phyloP scores from a whole-genome alignment of 2,113 vertebrate genomes.

The Strigops habroptila region DNA sequence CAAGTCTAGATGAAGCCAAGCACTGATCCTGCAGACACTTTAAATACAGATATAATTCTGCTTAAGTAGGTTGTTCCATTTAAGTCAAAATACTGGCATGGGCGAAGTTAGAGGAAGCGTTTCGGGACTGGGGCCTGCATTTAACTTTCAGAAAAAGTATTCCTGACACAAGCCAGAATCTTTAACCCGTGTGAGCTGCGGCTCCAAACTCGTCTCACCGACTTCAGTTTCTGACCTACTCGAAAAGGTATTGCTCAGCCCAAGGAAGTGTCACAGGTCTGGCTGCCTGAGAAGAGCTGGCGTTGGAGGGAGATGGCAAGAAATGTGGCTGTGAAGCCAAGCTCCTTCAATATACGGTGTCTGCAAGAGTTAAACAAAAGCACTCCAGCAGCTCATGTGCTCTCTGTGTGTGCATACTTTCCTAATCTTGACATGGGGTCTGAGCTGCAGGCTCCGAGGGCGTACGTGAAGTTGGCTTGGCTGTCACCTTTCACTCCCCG shows the following conservation, averaged over 20 bases:
- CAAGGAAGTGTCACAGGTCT: not conserved
- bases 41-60: conserved; percentile 19
- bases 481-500: conserved; percentile 20
- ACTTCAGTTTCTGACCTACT: not conserved
- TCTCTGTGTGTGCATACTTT: conserved; percentile 62
- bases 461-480: conserved; percentile 37
- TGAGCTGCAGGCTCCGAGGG: conserved; percentile 32
- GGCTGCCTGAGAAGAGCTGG: not conserved
- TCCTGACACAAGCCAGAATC: conserved; percentile 24
- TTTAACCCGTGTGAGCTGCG: not conserved
- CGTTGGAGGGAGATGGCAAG: not conserved
- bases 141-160: conserved; percentile 40
- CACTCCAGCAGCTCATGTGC: conserved; percentile 45
- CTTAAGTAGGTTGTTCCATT: conserved; percentile 37
- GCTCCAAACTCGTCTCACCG: not conserved
- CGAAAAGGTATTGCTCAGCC: not conserved
- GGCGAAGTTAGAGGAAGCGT: not conserved
- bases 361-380: conserved; percentile 50
- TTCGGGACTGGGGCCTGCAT: not conserved
- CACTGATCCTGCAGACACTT: not conserved
- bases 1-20: not conserved
- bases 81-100: conserved; percentile 38
- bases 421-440: conserved; percentile 64
- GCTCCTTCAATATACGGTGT: rapidly evolving
- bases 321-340: rapidly evolving